A percentile compares a stretch with the other conserved stretches of the same genome.
Evolutionary conservation across 2,797 vertebrate species (phyloP).

Genomic region (Gambelia wislizenii): DNA sequence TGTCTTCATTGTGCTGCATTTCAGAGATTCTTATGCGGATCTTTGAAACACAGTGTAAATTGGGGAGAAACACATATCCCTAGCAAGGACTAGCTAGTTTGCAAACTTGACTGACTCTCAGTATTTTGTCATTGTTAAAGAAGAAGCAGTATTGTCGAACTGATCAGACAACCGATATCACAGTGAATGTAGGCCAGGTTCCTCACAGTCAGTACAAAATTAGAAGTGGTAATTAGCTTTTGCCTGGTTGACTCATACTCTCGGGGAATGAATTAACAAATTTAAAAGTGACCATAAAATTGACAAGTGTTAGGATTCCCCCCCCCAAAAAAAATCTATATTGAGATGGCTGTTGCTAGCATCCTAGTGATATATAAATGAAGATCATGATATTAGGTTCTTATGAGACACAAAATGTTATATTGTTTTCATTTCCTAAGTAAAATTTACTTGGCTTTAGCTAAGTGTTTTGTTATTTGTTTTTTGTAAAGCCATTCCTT

Average conservation of each 20-base stretch:
- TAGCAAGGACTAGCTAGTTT: neutral
- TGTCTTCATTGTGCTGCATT: neutral
- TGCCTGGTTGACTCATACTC: slow-evolving; percentile 52
- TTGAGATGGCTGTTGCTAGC: slow-evolving; percentile 24
- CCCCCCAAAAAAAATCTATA: neutral
- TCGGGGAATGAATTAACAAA: slow-evolving; percentile 49
- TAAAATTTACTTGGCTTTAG: neutral
- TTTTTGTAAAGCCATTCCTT: no score
- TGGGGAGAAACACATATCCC: no score
- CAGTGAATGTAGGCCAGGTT: neutral
- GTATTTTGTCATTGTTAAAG: neutral
- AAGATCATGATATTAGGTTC: neutral
- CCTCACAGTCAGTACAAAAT: slow-evolving; percentile 47
- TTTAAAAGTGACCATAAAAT: slow-evolving; percentile 44
- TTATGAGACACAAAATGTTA: neutral
- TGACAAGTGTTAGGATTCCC: neutral
- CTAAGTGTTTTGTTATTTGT: no score
- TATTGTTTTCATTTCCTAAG: neutral
- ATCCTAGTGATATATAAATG: slow-evolving; percentile 18
- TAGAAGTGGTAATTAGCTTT: slow-evolving; percentile 39
- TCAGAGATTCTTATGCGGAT: no score
- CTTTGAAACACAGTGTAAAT: neutral
- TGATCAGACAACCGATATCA: neutral
- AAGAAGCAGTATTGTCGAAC: neutral
- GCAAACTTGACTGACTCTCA: neutral